These are phyloP conservation scores for Plagiodera versicolora DNA, from an alignment of 2,888 invertebrate species.

Conservation along the genomic window DNA sequence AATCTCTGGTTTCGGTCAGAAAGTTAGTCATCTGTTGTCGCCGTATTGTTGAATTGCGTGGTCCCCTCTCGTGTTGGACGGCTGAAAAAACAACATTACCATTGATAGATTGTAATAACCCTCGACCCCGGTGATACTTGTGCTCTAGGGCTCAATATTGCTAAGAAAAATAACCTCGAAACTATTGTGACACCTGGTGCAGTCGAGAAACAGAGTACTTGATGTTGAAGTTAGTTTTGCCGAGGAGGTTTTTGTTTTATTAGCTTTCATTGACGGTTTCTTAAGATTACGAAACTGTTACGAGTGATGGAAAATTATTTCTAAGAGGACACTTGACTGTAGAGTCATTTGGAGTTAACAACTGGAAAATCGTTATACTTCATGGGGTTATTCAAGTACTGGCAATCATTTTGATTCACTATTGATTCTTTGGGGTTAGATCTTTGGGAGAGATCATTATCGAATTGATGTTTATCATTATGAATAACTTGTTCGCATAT, in stretches of 20 bases:
- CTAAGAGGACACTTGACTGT: conserved; percentile 15
- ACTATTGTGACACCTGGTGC: conserved; percentile 16
- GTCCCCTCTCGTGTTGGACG: conserved; percentile 97
- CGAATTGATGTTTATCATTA: too few species aligned
- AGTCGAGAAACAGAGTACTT: neutral
- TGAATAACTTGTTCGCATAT: too few species aligned
- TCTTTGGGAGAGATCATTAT: too few species aligned
- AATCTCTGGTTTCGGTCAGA: conserved; percentile 64
- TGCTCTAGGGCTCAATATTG: conserved; percentile 8
- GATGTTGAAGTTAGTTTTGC: conserved; percentile 3
- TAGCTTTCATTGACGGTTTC: neutral
- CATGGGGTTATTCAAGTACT: neutral
- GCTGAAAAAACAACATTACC: conserved; percentile 62
- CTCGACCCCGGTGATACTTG: neutral
- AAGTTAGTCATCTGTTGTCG: conserved; percentile 91
- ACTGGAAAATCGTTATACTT: conserved; percentile 14
- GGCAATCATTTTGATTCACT: neutral
- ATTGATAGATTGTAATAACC: neutral
- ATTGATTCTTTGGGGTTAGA: too few species aligned
- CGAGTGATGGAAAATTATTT: neutral
- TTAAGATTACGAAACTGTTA: conserved; percentile 6
- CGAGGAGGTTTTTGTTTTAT: conserved; percentile 6
- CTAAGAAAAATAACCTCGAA: conserved; percentile 14
- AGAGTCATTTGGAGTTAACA: conserved; percentile 15
- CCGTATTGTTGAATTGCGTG: conserved; percentile 90